Evolutionary conservation across 2,888 invertebrate species (phyloP).

Genomic region (Macropis europaea): DNA sequence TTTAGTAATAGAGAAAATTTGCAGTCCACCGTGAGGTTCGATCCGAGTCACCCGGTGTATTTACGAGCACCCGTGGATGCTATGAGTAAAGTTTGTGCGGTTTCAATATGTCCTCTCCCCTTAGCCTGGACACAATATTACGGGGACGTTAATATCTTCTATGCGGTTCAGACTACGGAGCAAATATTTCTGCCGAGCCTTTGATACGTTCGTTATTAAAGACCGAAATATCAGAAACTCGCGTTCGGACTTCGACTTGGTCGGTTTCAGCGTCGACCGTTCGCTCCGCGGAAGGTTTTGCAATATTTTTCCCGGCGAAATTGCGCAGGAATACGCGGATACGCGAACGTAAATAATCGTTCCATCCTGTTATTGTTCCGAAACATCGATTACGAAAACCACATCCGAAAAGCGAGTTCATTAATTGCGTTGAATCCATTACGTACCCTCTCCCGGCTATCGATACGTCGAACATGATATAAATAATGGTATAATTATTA

Average conservation of each 20-base stretch:
- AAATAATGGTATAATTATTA: constrained; percentile 63
- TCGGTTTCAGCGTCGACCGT: neutral
- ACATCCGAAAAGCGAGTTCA: constrained; percentile 50
- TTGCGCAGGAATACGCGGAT: too few relatives aligned
- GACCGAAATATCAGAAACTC: constrained; percentile 39
- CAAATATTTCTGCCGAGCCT: constrained; percentile 66
- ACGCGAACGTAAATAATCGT: neutral
- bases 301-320: neutral
- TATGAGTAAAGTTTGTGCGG: constrained; percentile 79
- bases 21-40: constrained; percentile 30
- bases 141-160: constrained; percentile 77
- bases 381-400: constrained; percentile 29
- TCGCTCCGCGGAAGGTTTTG: neutral
- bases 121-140: constrained; percentile 77
- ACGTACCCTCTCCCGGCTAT: constrained; percentile 34
- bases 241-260: neutral
- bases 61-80: constrained; percentile 60
- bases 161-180: constrained; percentile 70
- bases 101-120: constrained; percentile 76
- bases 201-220: constrained; percentile 68
- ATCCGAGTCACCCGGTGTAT: constrained; percentile 61
- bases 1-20: too few relatives aligned
- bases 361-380: neutral
- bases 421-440: constrained; percentile 61
- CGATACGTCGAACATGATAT: constrained; percentile 59